Conservation (phyloP, 2,797 vertebrate species). For the Molossus molossus region DNA sequence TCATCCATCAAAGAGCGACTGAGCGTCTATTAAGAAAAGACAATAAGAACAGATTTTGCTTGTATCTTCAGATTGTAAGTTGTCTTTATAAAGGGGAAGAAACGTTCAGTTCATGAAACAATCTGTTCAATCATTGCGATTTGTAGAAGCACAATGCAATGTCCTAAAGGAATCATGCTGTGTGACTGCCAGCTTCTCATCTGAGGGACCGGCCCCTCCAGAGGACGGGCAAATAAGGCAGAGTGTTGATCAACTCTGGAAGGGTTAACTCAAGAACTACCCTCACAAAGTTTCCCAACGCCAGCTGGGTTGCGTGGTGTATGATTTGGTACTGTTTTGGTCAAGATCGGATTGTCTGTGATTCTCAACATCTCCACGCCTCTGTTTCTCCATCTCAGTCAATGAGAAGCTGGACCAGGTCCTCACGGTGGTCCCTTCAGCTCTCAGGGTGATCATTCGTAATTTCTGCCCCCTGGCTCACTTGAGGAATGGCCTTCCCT, state of each 20-base stretch:
- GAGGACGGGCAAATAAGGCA: not conserved
- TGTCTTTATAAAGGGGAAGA: slow-evolving; percentile 1
- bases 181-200: not conserved
- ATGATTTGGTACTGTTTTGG: not conserved
- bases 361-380: not conserved
- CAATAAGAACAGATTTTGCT: not conserved
- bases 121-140: not conserved
- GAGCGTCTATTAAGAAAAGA: slow-evolving; percentile 14
- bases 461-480: not conserved
- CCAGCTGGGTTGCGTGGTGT: not conserved
- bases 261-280: not conserved
- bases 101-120: not conserved
- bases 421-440: not conserved
- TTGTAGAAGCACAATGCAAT: not conserved
- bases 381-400: not conserved
- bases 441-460: not conserved
- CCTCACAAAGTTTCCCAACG: not conserved
- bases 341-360: not conserved
- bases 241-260: not conserved
- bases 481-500: not conserved
- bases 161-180: slow-evolving; percentile 2
- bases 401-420: not conserved
- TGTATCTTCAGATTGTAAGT: not conserved
- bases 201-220: not conserved
- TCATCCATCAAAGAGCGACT: not conserved